phyloP scores from a whole-genome alignment of 1,140 invertebrate genomes.

The Helicoverpa armigera region DNA sequence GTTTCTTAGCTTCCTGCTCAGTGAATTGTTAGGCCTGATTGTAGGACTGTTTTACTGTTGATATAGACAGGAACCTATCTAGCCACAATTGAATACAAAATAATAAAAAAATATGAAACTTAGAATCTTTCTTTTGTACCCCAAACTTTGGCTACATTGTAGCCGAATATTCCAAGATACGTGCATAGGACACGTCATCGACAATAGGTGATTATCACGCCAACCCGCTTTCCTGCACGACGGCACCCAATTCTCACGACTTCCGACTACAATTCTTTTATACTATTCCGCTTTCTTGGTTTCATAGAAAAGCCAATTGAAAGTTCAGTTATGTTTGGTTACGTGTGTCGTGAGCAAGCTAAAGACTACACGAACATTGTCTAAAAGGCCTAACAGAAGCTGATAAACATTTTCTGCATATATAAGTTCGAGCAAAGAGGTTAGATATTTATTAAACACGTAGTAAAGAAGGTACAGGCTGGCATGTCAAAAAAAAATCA shows the following conservation, averaged over 20 bases:
- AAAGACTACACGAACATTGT: neutral
- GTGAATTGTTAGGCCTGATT: neutral
- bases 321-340: constrained; percentile 48
- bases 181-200: constrained; percentile 10
- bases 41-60: neutral
- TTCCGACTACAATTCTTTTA: constrained; percentile 64
- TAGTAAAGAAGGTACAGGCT: too few species aligned
- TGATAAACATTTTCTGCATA: too few species aligned
- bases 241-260: constrained; percentile 76
- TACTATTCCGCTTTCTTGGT: constrained; percentile 71
- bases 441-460: too few species aligned
- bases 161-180: constrained; percentile 29
- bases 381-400: too few species aligned
- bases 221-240: constrained; percentile 71
- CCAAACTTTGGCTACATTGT: neutral
- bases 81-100: neutral
- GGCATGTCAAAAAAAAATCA: too few species aligned
- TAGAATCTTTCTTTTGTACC: neutral
- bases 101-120: too few species aligned
- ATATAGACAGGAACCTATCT: neutral
- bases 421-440: too few species aligned
- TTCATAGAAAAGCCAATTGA: constrained; percentile 56
- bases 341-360: constrained; percentile 14
- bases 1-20: neutral
- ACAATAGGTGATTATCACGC: constrained; percentile 63